Evolutionary conservation across 2,888 invertebrate species (phyloP).

Genomic region (Drosophila nr. medialis): DNA sequence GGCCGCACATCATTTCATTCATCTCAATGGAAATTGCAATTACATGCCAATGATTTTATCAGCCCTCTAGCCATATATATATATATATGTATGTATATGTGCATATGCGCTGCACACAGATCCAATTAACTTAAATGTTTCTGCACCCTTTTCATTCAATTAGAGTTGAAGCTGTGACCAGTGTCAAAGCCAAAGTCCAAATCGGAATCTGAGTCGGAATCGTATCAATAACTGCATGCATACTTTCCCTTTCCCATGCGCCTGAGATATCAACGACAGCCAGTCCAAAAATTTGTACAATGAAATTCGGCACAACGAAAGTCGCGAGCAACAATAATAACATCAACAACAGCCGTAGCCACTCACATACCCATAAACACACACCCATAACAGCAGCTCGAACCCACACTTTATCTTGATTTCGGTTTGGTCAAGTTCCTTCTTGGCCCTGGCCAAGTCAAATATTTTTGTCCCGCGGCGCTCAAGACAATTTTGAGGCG

Average conservation of each 20-base stretch:
- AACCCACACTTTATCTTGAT: slow-evolving; percentile 75
- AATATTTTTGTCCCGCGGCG: slow-evolving; percentile 19
- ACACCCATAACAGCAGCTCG: slow-evolving; percentile 32
- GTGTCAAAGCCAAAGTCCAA: slow-evolving; percentile 10
- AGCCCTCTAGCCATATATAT: not conserved
- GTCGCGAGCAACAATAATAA: slow-evolving; percentile 48
- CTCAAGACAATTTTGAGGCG: slow-evolving; percentile 25
- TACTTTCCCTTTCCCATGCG: slow-evolving; percentile 75
- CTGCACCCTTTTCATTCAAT: slow-evolving; percentile 74
- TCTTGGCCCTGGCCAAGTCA: slow-evolving; percentile 48
- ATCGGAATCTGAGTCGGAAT: slow-evolving; percentile 25
- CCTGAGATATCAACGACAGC: slow-evolving; percentile 16
- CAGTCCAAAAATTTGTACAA: slow-evolving; percentile 64
- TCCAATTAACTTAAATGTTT: slow-evolving; percentile 74
- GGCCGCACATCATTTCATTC: slow-evolving; percentile 22
- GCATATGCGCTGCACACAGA: slow-evolving; percentile 15
- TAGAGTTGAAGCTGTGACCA: slow-evolving; percentile 39
- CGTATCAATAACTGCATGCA: slow-evolving; percentile 69
- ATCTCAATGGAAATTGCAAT: slow-evolving; percentile 16
- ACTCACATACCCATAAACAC: slow-evolving; percentile 39
- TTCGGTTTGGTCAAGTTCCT: slow-evolving; percentile 56
- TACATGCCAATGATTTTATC: slow-evolving; percentile 45
- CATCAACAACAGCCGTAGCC: not conserved
- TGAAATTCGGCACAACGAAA: slow-evolving; percentile 79
- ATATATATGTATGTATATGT: not conserved